These are phyloP conservation scores for Xiphias gladius DNA, from an alignment of 2,113 vertebrate species.

Conservation along the genomic window DNA sequence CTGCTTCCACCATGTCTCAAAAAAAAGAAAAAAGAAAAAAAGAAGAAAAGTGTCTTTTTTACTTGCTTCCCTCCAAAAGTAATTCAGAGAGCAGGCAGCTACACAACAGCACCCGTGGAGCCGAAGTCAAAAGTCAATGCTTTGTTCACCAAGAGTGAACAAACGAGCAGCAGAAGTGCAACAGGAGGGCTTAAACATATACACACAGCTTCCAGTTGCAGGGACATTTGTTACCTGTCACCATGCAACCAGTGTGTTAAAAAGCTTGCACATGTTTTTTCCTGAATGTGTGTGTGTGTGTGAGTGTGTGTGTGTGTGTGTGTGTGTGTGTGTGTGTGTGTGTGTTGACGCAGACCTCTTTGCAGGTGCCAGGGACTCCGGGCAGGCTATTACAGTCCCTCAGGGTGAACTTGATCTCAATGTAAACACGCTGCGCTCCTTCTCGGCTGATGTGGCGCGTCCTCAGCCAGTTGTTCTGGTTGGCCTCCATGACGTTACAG, in stretches of 20 bases:
- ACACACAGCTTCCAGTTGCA: neutral
- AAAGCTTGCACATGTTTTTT: slow-evolving; percentile 2
- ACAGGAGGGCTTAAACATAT: slow-evolving; percentile 6
- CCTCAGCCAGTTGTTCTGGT: slow-evolving; percentile 89
- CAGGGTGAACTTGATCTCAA: slow-evolving; percentile 90
- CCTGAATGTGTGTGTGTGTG: slow-evolving; percentile 1
- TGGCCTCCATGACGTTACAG: slow-evolving; percentile 89
- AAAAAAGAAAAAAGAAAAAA: neutral
- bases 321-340: slow-evolving; percentile 6
- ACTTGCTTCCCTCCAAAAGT: neutral
- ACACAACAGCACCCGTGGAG: slow-evolving; percentile 8
- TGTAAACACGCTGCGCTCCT: slow-evolving; percentile 87
- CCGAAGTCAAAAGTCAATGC: slow-evolving; percentile 14
- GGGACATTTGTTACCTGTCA: slow-evolving; percentile 10
- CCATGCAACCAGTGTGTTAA: slow-evolving; percentile 5
- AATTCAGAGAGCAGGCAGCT: slow-evolving; percentile 7
- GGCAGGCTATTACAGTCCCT: slow-evolving; percentile 90
- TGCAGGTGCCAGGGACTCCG: slow-evolving; percentile 88
- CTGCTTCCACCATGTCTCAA: neutral
- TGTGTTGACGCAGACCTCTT: slow-evolving; percentile 78
- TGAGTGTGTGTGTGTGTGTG: slow-evolving; percentile 8
- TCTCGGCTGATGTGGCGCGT: slow-evolving; percentile 86
- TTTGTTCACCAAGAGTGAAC: slow-evolving; percentile 10
- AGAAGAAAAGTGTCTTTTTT: neutral
- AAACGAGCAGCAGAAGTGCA: slow-evolving; percentile 22